Evolutionary conservation across 64 coral and sea anemone species (phyloP).

Genomic region (Montipora foliosa): DNA sequence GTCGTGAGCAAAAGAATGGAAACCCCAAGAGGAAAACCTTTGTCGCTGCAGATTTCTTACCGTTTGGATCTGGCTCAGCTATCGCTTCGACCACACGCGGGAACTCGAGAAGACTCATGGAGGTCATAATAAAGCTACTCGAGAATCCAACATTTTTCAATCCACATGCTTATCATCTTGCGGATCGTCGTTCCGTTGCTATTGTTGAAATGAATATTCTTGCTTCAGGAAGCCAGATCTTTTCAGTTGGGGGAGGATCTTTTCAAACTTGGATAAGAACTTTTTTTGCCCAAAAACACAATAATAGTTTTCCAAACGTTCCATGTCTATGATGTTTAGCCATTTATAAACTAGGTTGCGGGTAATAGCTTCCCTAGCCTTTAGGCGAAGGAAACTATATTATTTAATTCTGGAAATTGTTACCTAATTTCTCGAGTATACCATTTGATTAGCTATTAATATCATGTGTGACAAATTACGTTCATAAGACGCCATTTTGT

Average conservation of each 20-base stretch:
- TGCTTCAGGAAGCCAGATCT: slow-evolving; percentile 66
- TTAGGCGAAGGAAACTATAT: too few species aligned
- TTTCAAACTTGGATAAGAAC: slow-evolving; percentile 77
- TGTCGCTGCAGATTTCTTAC: slow-evolving; percentile 79
- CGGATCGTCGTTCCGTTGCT: slow-evolving; percentile 81
- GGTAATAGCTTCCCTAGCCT: too few species aligned
- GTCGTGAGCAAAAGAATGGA: not conserved
- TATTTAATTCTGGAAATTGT: too few species aligned
- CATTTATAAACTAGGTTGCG: too few species aligned
- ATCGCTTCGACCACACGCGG: slow-evolving; percentile 4
- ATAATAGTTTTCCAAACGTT: too few species aligned
- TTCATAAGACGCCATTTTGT: too few species aligned
- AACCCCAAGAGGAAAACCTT: slow-evolving; percentile 41
- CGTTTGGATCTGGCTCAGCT: slow-evolving; percentile 77
- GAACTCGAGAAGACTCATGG: slow-evolving; percentile 44
- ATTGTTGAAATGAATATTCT: slow-evolving; percentile 98
- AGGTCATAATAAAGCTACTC: slow-evolving; percentile 34
- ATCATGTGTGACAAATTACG: too few species aligned
- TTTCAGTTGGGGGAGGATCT: slow-evolving; percentile 83
- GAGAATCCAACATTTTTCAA: slow-evolving; percentile 33
- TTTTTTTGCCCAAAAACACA: too few species aligned
- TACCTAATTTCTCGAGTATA: too few species aligned
- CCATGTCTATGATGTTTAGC: too few species aligned
- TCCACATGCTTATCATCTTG: slow-evolving; percentile 48
- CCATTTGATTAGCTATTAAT: too few species aligned